These are phyloP conservation scores for Acanthopagrus latus DNA, from an alignment of 2,797 vertebrate species.

Conservation along the genomic window DNA sequence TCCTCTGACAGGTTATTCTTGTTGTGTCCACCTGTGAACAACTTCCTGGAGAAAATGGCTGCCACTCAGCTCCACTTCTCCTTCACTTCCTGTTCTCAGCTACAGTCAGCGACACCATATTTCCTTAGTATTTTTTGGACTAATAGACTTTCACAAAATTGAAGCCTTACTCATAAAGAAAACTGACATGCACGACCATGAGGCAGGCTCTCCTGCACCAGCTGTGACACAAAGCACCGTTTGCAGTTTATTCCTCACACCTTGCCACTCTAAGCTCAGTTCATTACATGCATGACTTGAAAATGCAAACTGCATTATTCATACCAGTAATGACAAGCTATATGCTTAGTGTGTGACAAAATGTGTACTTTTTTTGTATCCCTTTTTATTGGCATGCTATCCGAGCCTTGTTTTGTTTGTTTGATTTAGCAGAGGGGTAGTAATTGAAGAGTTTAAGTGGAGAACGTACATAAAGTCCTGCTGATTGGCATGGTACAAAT, in stretches of 20 bases:
- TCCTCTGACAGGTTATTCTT: conserved; percentile 18
- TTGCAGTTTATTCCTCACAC: conserved; percentile 54
- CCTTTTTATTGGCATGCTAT: conserved; percentile 64
- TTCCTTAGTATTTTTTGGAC: conserved; percentile 11
- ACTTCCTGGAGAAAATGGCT: conserved; percentile 62
- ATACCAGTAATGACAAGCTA: conserved; percentile 73
- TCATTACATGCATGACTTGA: conserved; percentile 80
- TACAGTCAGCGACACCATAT: conserved; percentile 22
- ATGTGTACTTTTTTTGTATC: conserved; percentile 30
- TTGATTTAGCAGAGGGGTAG: conserved; percentile 12
- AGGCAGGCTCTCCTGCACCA: conserved; percentile 26
- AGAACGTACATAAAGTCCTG: conserved; percentile 1
- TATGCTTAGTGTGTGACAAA: conserved; percentile 69
- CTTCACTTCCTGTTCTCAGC: conserved; percentile 21
- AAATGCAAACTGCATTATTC: conserved; percentile 81
- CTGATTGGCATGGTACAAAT: conserved; percentile 34
- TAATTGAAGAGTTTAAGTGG: conserved; percentile 26
- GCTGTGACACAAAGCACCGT: conserved; percentile 56
- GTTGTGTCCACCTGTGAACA: conserved; percentile 27
- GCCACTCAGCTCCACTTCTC: conserved; percentile 35
- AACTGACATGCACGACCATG: conserved; percentile 3
- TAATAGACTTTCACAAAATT: background rate
- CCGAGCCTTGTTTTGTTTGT: conserved; percentile 65
- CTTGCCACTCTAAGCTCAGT: conserved; percentile 68
- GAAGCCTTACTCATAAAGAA: conserved; percentile 19